Evolutionary conservation across 2,888 invertebrate genomes (phyloP).

Genomic region (Scaptodrosophila latifasciaeformis): DNA sequence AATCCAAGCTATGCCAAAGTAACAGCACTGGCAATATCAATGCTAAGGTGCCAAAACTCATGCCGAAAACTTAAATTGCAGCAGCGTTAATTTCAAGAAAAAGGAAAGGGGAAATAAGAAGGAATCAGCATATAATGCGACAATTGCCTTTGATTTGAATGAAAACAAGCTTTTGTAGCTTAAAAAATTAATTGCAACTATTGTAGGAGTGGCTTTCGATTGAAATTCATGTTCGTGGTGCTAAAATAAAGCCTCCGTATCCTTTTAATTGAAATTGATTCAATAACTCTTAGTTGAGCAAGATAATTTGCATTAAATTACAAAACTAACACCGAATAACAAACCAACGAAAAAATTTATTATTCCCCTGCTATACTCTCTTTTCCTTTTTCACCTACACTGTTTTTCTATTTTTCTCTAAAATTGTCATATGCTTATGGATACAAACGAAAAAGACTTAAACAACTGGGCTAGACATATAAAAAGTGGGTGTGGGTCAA

Average conservation of each 20-base stretch:
- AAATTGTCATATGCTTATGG: slow-evolving; percentile 60
- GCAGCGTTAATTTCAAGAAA: slow-evolving; percentile 3
- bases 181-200: background rate
- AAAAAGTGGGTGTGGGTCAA: slow-evolving; percentile 67
- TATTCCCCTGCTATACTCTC: background rate
- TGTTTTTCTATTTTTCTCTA: slow-evolving; percentile 7
- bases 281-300: slow-evolving; percentile 66
- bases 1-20: too few relatives aligned
- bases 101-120: too few relatives aligned
- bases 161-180: too few relatives aligned
- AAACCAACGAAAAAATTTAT: too few relatives aligned
- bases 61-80: background rate
- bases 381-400: too few relatives aligned
- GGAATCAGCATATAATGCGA: too few relatives aligned
- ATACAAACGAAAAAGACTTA: slow-evolving; percentile 29
- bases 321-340: slow-evolving; percentile 52
- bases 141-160: too few relatives aligned
- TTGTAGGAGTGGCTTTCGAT: slow-evolving; percentile 19
- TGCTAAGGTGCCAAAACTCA: slow-evolving; percentile 40
- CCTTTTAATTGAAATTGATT: slow-evolving; percentile 68
- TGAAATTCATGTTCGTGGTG: slow-evolving; percentile 28
- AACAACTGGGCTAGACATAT: slow-evolving; percentile 36
- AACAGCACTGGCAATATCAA: slow-evolving; percentile 36
- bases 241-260: slow-evolving; percentile 57
- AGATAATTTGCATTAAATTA: slow-evolving; percentile 68